A percentile compares a stretch with the other conserved stretches of the same genome.
Evolutionary conservation across 2,797 vertebrate species (phyloP).

Genomic region (Diceros bicornis): DNA sequence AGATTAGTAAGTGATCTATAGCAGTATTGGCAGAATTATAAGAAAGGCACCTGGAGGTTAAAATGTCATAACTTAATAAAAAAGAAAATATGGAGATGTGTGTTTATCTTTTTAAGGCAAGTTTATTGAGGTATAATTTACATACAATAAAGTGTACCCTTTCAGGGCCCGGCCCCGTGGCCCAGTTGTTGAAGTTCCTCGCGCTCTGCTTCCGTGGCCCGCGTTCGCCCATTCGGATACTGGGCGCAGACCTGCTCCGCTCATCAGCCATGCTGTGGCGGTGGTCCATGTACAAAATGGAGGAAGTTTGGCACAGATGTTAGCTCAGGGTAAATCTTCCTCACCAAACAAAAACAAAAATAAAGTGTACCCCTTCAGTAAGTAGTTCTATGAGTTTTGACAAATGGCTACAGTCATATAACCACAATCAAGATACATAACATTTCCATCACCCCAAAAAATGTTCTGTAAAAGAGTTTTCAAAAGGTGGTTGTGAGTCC

Average conservation of each 20-base stretch:
- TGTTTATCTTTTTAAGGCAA: background rate
- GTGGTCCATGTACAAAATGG: too few species aligned
- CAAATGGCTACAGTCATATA: background rate
- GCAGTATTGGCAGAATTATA: background rate
- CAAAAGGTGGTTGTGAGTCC: background rate
- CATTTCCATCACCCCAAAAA: background rate
- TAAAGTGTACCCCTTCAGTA: background rate
- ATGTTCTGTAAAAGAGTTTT: background rate
- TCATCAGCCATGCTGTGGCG: too few species aligned
- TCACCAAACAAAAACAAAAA: background rate
- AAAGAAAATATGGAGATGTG: background rate
- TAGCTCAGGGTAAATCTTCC: too few species aligned
- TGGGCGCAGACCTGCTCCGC: too few species aligned
- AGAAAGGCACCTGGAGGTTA: background rate
- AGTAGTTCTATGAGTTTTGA: conserved; percentile 35
- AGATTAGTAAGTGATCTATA: background rate
- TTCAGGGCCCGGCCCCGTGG: too few species aligned
- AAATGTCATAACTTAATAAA: background rate
- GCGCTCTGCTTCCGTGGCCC: too few species aligned
- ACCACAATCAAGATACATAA: background rate
- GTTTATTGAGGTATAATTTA: background rate
- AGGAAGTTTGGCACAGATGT: too few species aligned
- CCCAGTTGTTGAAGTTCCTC: too few species aligned
- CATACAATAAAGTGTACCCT: conserved; percentile 1
- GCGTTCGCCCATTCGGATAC: too few species aligned